Evolutionary conservation across 2,113 vertebrate genomes (phyloP).

Genomic region (Tichodroma muraria): DNA sequence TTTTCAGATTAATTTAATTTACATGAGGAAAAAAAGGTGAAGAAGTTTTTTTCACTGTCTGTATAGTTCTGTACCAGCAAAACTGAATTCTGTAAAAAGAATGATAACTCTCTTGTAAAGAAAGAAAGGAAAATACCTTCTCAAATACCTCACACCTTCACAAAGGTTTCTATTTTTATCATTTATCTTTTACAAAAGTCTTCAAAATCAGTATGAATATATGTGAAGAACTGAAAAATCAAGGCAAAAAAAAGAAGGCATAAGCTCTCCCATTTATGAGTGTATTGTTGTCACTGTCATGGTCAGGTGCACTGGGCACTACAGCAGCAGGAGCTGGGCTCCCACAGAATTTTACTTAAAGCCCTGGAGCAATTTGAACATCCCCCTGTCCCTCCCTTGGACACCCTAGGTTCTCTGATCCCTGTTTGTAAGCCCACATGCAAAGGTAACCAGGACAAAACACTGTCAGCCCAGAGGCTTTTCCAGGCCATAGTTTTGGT

Average conservation of each 20-base stretch:
- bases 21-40: neutral
- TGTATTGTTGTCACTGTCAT: fast-evolving
- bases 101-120: neutral
- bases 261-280: neutral
- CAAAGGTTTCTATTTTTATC: neutral
- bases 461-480: neutral
- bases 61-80: neutral
- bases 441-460: neutral
- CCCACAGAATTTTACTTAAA: neutral
- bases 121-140: neutral
- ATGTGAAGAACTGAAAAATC: neutral
- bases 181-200: neutral
- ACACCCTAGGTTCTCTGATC: neutral
- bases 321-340: neutral
- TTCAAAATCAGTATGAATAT: neutral
- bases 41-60: neutral
- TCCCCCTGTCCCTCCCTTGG: neutral
- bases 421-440: neutral
- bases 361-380: neutral
- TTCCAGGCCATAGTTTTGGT: neutral
- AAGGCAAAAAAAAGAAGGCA: neutral
- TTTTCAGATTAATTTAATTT: neutral
- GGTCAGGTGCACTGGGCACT: neutral
- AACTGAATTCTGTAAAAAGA: neutral
- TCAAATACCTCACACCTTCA: neutral